Percentiles rank a stretch among this genome's conserved stretches.
Evolutionary conservation across 2,113 vertebrate species (phyloP).

Genomic region (Miniopterus natalensis): DNA sequence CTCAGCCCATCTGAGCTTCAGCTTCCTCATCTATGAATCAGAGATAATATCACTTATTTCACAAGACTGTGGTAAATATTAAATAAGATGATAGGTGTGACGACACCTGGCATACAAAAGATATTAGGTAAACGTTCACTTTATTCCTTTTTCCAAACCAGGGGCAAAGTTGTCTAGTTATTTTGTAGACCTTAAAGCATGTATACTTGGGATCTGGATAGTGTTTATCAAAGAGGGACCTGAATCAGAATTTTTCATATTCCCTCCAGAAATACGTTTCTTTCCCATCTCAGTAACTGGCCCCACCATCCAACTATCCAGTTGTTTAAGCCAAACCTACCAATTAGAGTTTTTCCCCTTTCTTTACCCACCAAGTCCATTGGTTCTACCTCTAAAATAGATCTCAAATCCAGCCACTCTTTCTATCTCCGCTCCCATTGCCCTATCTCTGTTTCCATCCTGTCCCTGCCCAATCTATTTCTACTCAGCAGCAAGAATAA

Average conservation of each 20-base stretch:
- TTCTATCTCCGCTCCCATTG: not conserved
- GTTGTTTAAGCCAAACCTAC: not conserved
- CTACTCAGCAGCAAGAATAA: not conserved
- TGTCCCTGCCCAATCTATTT: not conserved
- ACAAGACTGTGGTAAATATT: not conserved
- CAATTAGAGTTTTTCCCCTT: not conserved
- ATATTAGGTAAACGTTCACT: not conserved
- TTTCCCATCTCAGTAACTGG: not conserved
- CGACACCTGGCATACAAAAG: not conserved
- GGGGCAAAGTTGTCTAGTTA: not conserved
- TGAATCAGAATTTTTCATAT: conserved; percentile 6
- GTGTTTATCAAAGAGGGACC: not conserved
- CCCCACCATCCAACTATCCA: not conserved
- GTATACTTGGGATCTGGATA: not conserved
- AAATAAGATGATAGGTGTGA: not conserved
- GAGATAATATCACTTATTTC: not conserved
- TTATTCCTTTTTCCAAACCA: not conserved
- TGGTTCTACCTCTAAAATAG: not conserved
- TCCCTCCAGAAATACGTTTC: not conserved
- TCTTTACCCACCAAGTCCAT: no score
- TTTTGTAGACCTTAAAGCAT: not conserved
- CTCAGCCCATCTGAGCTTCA: not conserved
- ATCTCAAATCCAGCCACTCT: not conserved
- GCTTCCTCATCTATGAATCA: not conserved
- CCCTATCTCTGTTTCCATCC: not conserved